These are phyloP conservation scores for Conomelus anceps DNA, from an alignment of 2,888 invertebrate species.

Conservation along the genomic window DNA sequence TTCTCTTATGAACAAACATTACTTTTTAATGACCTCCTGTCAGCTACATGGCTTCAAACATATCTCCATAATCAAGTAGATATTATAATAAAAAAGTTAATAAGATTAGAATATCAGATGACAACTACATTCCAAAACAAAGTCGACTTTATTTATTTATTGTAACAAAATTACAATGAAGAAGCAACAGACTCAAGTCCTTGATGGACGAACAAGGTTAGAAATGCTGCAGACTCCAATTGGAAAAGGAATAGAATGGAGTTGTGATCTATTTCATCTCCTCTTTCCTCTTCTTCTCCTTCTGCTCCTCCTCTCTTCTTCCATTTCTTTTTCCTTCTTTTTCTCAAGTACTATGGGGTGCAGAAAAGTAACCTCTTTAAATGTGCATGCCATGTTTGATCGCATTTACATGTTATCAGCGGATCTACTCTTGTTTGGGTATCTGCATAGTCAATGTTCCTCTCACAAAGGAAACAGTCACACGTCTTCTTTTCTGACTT, in stretches of 20 bases:
- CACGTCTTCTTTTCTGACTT: neutral
- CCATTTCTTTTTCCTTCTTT: no score
- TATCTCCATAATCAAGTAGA: no score
- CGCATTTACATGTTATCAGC: neutral
- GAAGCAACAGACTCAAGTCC: no score
- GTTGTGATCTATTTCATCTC: neutral
- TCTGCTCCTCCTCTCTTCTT: neutral
- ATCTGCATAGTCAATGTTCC: neutral
- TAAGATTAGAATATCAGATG: no score
- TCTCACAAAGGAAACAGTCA: neutral
- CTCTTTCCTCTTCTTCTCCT: neutral
- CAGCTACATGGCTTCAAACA: no score
- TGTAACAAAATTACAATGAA: no score
- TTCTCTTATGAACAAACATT: no score
- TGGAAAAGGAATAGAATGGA: neutral
- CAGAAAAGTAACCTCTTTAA: neutral
- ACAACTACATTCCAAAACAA: no score
- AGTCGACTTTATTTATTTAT: no score
- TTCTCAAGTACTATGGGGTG: neutral
- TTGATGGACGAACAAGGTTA: no score
- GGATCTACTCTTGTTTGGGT: neutral
- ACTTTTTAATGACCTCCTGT: no score
- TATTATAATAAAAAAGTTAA: no score
- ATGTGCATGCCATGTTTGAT: neutral
- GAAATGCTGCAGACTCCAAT: neutral